Evolutionary conservation across 64 coral and sea anemone genomes (phyloP), one percentile per base, ranked within the genome.

Genomic region (Orbicella faveolata): DNA sequence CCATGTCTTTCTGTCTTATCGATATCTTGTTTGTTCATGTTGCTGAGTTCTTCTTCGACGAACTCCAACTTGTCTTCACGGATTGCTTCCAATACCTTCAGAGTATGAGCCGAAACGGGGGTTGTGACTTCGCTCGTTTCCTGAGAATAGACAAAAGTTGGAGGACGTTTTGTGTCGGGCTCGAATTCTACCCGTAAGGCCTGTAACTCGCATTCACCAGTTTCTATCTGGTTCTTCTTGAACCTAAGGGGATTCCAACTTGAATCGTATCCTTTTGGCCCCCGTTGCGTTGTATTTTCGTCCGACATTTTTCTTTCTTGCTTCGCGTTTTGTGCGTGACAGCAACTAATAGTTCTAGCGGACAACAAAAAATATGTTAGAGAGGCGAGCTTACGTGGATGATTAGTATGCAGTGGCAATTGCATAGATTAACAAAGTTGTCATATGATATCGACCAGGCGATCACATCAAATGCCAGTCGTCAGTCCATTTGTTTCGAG

Each of bases 81-180:
- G 34, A 91, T 63, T 8, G 89, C 89, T 48, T 91, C 89, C 61
- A 84, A 85, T 21, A 85, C 19, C 82, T 52, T 85, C 18, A 85
- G 20, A 11, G 64, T 35, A 33, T 52, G 65, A 72, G 82, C 36
- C 21, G 82, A 85, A 23, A 72, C 41, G 5, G 82, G 2, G 10
- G 64, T 52, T 44, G 3, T 12, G n/a, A 52, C 19, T 11, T 85
- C 82, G 4, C 82, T 85, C 11, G 39, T 72, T 52, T 85, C 82
- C 64, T 20, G 37, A 17, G 19, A 34, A 2, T 18, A 85, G 21
- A 48, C 64, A 85, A 85, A 70, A 4, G 82, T 72, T 21, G 20
- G 36, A 9, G 37, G 19, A 4, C 9, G 82, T 21, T 70, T 25
- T 70, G 67, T 12, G 37, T 8, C 64, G 21, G 37, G 41, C 4